A percentile compares a stretch with the other conserved stretches of the same genome.
phyloP scores from a whole-genome alignment of 2,113 vertebrate species.

The Myxocyprinus asiaticus region DNA sequence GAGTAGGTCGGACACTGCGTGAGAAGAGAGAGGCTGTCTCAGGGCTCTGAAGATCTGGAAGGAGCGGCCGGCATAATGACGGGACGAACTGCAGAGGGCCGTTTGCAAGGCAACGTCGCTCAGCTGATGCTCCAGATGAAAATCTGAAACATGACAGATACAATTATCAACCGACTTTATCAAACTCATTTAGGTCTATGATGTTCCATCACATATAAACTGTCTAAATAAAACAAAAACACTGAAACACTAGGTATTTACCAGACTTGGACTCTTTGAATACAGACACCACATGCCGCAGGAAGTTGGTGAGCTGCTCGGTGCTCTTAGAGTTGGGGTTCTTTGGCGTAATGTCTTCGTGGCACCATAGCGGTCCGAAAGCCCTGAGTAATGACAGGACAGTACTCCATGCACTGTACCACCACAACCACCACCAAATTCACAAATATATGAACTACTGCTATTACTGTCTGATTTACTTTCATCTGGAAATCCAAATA shows the following conservation, averaged over 20 bases:
- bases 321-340: slow-evolving; percentile 96
- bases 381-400: slow-evolving; percentile 83
- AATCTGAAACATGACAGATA: slow-evolving; percentile 75
- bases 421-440: slow-evolving; percentile 73
- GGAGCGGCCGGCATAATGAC: slow-evolving; percentile 94
- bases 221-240: too few species aligned
- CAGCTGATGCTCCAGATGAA: slow-evolving; percentile 94
- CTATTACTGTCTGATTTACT: neutral
- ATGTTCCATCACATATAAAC: too few species aligned
- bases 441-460: slow-evolving; percentile 38
- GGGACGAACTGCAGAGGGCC: slow-evolving; percentile 93
- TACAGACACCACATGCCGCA: slow-evolving; percentile 92
- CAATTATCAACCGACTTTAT: too few species aligned
- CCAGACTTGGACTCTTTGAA: slow-evolving; percentile 98
- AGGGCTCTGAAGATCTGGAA: slow-evolving; percentile 97
- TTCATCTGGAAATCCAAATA: neutral
- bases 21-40: slow-evolving; percentile 92
- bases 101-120: slow-evolving; percentile 96
- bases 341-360: slow-evolving; percentile 97
- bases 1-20: slow-evolving; percentile 90
- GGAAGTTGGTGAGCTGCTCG: slow-evolving; percentile 93
- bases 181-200: too few species aligned
- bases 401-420: slow-evolving; percentile 79
- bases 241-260: slow-evolving; percentile 55
- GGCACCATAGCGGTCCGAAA: slow-evolving; percentile 95